These are phyloP conservation scores for Adelphocoris suturalis DNA, from an alignment of 2,888 invertebrate genomes.

Conservation along the genomic window DNA sequence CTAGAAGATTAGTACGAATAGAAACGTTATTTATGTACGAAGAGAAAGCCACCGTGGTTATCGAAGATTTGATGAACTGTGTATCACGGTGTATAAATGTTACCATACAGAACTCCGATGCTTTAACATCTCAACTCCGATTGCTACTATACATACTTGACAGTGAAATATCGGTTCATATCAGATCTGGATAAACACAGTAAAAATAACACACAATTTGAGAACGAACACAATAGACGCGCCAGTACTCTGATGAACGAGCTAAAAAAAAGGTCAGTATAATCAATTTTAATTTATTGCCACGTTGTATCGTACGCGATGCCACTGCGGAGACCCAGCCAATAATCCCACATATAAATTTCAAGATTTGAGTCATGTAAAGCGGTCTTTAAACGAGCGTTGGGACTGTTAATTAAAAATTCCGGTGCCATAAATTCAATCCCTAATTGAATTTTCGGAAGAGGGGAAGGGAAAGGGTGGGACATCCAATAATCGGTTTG, in stretches of 20 bases:
- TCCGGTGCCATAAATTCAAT: slow-evolving; percentile 37
- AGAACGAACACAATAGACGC: background rate
- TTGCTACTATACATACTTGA: background rate
- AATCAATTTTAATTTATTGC: slow-evolving; percentile 34
- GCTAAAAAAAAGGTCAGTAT: background rate
- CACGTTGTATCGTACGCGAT: background rate
- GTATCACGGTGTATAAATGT: too few species aligned
- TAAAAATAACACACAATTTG: background rate
- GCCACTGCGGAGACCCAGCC: slow-evolving; percentile 22
- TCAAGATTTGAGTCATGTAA: slow-evolving; percentile 45
- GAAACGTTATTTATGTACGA: too few species aligned
- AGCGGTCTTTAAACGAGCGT: slow-evolving; percentile 43
- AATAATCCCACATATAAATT: slow-evolving; percentile 54
- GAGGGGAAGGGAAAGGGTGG: background rate
- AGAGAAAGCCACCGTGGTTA: too few species aligned
- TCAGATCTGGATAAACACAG: background rate
- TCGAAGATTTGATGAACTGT: too few species aligned
- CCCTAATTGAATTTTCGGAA: slow-evolving; percentile 45
- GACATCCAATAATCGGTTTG: slow-evolving; percentile 16
- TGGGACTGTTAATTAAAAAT: slow-evolving; percentile 44
- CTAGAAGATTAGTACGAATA: too few species aligned
- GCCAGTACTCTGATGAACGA: background rate
- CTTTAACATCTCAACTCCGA: too few species aligned
- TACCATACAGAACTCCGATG: too few species aligned
- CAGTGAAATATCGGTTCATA: background rate